phyloP scores from a whole-genome alignment of 2,888 invertebrate genomes.

The Morpho helenor region DNA sequence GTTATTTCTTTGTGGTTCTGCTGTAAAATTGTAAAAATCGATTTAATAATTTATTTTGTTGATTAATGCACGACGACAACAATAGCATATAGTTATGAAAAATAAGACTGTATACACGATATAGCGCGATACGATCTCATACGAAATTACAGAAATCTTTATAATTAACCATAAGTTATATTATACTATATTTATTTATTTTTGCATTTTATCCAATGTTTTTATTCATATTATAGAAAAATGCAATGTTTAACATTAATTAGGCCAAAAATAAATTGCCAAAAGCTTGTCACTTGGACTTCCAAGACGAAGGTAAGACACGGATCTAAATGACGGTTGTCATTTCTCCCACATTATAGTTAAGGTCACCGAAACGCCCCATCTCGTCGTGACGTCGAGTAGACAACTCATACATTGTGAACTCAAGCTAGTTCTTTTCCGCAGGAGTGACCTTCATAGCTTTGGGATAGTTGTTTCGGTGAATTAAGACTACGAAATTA shows the following conservation, averaged over 20 bases:
- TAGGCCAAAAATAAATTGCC: conserved; percentile 6
- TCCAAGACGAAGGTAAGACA: conserved; percentile 41
- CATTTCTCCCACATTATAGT: conserved; percentile 51
- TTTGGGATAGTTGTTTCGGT: conserved; percentile 9
- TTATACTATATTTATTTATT: too few relatives aligned
- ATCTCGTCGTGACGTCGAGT: conserved; percentile 43
- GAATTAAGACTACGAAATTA: conserved; percentile 2
- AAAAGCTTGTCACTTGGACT: conserved; percentile 35
- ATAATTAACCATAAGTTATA: too few relatives aligned
- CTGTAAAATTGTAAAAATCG: too few relatives aligned
- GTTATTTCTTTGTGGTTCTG: too few relatives aligned
- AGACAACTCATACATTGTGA: conserved; percentile 26
- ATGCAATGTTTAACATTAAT: background rate
- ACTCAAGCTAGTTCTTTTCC: conserved; percentile 20
- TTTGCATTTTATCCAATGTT: background rate
- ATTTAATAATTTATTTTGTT: too few relatives aligned
- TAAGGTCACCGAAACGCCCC: conserved; percentile 50
- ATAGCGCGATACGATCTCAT: too few relatives aligned
- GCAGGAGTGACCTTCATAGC: conserved; percentile 26
- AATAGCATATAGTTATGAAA: too few relatives aligned
- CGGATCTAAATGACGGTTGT: conserved; percentile 64
- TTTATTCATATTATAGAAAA: too few relatives aligned
- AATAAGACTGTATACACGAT: too few relatives aligned
- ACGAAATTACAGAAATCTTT: too few relatives aligned
- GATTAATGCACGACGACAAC: too few relatives aligned